Percentiles rank a stretch among this genome's conserved stretches.
phyloP scores from a whole-genome alignment of 1,140 invertebrate genomes.

The Atta cephalotes region DNA sequence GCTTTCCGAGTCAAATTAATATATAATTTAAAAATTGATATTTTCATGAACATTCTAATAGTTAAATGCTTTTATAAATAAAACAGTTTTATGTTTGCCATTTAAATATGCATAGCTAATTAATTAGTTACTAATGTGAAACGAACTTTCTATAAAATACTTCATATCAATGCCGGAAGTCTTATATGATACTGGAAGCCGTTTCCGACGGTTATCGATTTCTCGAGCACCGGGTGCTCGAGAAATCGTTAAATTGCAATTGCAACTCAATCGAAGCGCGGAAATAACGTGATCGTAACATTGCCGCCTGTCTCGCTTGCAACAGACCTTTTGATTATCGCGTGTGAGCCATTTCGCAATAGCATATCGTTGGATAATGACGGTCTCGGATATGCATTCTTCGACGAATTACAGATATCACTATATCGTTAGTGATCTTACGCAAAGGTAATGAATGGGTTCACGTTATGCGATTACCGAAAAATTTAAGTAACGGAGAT shows the following conservation, averaged over 20 bases:
- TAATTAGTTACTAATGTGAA: not conserved
- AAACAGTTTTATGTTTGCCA: not conserved
- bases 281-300: constrained; percentile 32
- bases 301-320: constrained; percentile 2
- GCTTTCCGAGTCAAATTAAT: not conserved
- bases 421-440: not conserved
- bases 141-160: constrained; percentile 28
- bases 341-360: not conserved
- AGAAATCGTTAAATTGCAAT: constrained; percentile 69
- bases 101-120: not conserved
- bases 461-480: constrained; percentile 5
- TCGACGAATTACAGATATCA: constrained; percentile 15
- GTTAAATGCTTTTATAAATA: not conserved
- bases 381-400: not conserved
- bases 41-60: not conserved
- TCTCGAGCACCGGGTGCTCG: constrained; percentile 6
- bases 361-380: constrained; percentile 7
- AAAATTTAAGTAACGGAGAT: not conserved
- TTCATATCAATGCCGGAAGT: constrained; percentile 62
- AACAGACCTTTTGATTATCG: not conserved
- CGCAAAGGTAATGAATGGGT: constrained; percentile 21
- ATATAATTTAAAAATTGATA: not conserved
- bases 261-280: constrained; percentile 46
- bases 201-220: not conserved
- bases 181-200: constrained; percentile 38